Evolutionary conservation across 1,140 invertebrate species (phyloP).

Genomic region (Armadillidium nasatum): DNA sequence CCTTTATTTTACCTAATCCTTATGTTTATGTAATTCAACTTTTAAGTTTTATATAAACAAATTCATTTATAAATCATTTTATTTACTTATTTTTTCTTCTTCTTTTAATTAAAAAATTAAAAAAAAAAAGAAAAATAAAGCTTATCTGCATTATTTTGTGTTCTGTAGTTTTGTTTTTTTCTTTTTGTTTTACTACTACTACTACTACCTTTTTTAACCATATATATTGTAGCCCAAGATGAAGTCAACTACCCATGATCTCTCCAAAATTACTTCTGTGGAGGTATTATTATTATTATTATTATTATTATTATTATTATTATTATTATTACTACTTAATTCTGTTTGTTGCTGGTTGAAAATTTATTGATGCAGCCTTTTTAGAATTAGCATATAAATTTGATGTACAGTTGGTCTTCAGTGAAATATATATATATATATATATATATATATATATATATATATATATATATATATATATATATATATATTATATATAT

Average conservation of each 20-base stretch:
- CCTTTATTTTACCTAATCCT: too few relatives aligned
- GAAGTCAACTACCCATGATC: neutral
- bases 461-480: neutral
- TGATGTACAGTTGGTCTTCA: too few relatives aligned
- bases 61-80: neutral
- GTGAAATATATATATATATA: too few relatives aligned
- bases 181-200: neutral
- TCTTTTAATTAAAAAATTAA: neutral
- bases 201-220: neutral
- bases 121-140: neutral
- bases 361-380: too few relatives aligned
- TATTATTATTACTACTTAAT: neutral
- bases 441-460: neutral
- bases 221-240: neutral
- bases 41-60: neutral
- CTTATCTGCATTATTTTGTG: neutral
- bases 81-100: neutral
- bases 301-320: neutral
- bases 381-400: too few relatives aligned
- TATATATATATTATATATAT: too few relatives aligned
- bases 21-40: too few relatives aligned
- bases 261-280: neutral
- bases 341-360: too few relatives aligned
- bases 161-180: neutral
- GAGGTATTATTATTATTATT: neutral